These are phyloP conservation scores for Carposina sasakii DNA, from an alignment of 1,140 invertebrate species.

Conservation along the genomic window DNA sequence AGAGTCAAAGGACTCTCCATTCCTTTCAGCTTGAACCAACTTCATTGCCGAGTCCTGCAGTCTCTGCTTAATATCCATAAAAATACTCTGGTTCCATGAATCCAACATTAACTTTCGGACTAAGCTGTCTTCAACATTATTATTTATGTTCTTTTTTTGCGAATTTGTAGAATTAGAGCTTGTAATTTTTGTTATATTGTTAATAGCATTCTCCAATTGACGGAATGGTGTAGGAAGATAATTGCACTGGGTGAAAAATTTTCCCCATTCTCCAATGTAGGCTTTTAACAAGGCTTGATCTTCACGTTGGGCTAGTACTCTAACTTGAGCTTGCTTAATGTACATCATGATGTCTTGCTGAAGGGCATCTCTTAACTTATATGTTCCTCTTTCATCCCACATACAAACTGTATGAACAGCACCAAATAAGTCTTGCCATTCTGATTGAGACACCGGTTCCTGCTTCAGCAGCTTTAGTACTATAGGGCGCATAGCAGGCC, in stretches of 20 bases:
- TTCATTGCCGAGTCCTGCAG: slow-evolving; percentile 98
- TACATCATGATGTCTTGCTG: slow-evolving; percentile 96
- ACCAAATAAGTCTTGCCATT: slow-evolving; percentile 99
- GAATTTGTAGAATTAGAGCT: slow-evolving; percentile 64
- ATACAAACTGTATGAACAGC: slow-evolving; percentile 94
- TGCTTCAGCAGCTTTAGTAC: slow-evolving; percentile 94
- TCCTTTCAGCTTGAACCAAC: slow-evolving; percentile 94
- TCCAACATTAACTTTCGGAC: slow-evolving; percentile 97
- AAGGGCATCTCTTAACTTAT: slow-evolving; percentile 87
- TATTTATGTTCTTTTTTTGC: slow-evolving; percentile 80
- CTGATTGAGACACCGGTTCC: slow-evolving; percentile 91
- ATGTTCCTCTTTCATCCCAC: slow-evolving; percentile 96
- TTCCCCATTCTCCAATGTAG: slow-evolving; percentile 97
- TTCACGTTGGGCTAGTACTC: slow-evolving; percentile 91
- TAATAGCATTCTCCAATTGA: slow-evolving; percentile 89
- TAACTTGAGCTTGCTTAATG: slow-evolving; percentile 93
- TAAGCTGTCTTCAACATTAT: slow-evolving; percentile 90
- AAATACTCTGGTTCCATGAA: slow-evolving; percentile 98
- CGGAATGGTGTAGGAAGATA: slow-evolving; percentile 97
- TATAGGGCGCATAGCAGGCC: slow-evolving; percentile 94
- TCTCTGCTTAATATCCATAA: slow-evolving; percentile 94
- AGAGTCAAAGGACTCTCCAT: slow-evolving; percentile 98
- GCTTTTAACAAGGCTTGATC: slow-evolving; percentile 96
- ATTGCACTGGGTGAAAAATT: slow-evolving; percentile 98
- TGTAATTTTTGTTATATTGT: slow-evolving; percentile 58